phyloP scores from a whole-genome alignment of 2,888 invertebrate genomes.

The Eristalis arbustorum region DNA sequence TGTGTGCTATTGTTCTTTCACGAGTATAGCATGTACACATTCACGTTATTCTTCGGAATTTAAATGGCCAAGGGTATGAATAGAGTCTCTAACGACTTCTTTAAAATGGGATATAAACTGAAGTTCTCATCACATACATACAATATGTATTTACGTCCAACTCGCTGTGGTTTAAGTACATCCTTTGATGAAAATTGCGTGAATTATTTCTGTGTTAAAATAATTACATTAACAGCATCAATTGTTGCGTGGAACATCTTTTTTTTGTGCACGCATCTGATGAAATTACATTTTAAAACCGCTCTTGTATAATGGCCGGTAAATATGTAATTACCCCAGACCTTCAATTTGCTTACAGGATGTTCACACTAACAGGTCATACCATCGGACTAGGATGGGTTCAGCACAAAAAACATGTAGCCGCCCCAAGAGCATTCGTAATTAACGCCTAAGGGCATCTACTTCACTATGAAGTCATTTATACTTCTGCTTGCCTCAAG shows the following conservation, averaged over 20 bases:
- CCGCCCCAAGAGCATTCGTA: conserved; percentile 20
- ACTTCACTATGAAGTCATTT: conserved; percentile 30
- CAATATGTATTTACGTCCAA: neutral
- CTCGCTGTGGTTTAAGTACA: neutral
- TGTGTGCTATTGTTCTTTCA: too few relatives aligned
- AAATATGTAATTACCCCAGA: conserved; percentile 50
- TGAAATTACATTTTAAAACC: conserved; percentile 33
- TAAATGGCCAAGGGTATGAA: neutral
- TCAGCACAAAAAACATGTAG: conserved; percentile 5
- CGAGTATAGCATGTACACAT: too few relatives aligned
- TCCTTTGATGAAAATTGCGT: neutral
- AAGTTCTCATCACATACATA: too few relatives aligned
- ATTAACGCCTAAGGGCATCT: conserved; percentile 20
- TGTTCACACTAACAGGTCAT: neutral
- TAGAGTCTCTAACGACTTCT: too few relatives aligned
- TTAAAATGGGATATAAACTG: too few relatives aligned
- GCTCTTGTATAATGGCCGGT: conserved; percentile 37
- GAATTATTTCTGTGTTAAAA: conserved; percentile 40
- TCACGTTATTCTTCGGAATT: neutral
- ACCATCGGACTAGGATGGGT: neutral
- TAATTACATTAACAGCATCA: conserved; percentile 52
- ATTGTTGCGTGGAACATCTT: conserved; percentile 41
- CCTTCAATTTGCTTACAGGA: neutral
- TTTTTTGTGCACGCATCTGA: conserved; percentile 46
- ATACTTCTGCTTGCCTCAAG: neutral